Percentiles rank a stretch among this genome's conserved stretches.
Evolutionary conservation across 1,140 invertebrate genomes (phyloP).

Genomic region (Pectinophora gossypiella): DNA sequence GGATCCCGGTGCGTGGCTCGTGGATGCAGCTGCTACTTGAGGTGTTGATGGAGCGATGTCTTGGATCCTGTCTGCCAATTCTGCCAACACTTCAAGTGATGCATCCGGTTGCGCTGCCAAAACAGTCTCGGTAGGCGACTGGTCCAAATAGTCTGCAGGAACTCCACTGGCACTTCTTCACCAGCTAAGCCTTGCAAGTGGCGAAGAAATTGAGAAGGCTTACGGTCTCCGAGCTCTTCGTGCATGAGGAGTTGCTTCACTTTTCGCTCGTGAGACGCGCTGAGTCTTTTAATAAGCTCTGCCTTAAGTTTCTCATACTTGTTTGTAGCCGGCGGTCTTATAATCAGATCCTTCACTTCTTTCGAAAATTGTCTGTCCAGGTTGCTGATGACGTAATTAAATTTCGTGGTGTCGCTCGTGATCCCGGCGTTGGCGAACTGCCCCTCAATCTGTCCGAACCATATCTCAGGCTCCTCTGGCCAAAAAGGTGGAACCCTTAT

Average conservation of each 20-base stretch:
- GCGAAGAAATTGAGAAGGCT: slow-evolving; percentile 14
- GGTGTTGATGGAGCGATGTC: background rate
- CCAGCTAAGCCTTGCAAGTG: slow-evolving; percentile 37
- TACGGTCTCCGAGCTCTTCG: slow-evolving; percentile 2
- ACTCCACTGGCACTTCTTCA: background rate
- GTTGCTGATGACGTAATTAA: slow-evolving; percentile 1
- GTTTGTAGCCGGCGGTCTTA: background rate
- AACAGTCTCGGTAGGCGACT: background rate
- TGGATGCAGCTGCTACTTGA: background rate
- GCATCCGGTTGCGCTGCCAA: background rate
- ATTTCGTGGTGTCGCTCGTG: background rate
- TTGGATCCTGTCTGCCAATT: background rate
- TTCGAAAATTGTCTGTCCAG: background rate
- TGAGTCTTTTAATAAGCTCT: background rate
- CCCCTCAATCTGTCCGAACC: slow-evolving; percentile 5
- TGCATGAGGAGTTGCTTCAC: too few relatives aligned
- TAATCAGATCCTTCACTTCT: slow-evolving; percentile 5
- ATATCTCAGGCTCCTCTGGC: slow-evolving; percentile 5
- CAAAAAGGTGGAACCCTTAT: slow-evolving; percentile 2
- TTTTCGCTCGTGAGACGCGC: too few relatives aligned
- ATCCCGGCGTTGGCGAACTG: background rate
- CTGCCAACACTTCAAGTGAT: background rate
- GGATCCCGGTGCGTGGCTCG: background rate
- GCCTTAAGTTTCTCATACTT: background rate
- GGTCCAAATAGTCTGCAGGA: background rate